These are phyloP conservation scores for Sphecodes monilicornis DNA, from an alignment of 2,888 invertebrate genomes.

Conservation along the genomic window DNA sequence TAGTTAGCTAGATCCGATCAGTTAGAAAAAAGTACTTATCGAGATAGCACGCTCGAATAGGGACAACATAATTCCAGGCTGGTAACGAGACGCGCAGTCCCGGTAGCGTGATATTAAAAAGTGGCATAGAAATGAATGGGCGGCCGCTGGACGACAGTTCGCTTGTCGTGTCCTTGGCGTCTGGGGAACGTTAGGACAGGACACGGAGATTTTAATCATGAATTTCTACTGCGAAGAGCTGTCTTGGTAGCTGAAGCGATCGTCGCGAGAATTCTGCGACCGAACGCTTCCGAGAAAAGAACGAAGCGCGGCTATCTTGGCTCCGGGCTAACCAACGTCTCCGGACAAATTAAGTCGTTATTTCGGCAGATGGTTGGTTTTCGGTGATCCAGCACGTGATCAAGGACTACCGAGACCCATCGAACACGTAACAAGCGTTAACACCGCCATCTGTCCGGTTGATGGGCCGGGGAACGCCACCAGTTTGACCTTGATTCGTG, in stretches of 20 bases:
- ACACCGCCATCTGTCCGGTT: slow-evolving; percentile 55
- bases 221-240: not conserved
- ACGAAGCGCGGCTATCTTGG: slow-evolving; percentile 68
- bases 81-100: slow-evolving; percentile 46
- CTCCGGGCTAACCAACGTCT: slow-evolving; percentile 69
- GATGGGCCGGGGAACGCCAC: slow-evolving; percentile 10
- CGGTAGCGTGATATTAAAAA: slow-evolving; percentile 55
- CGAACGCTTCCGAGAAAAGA: slow-evolving; percentile 62
- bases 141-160: slow-evolving; percentile 29
- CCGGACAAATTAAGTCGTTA: slow-evolving; percentile 81
- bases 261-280: slow-evolving; percentile 23
- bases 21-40: slow-evolving; percentile 18
- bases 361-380: slow-evolving; percentile 80
- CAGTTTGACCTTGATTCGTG: not conserved
- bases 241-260: slow-evolving; percentile 43
- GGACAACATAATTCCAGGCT: slow-evolving; percentile 36
- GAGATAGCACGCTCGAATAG: slow-evolving; percentile 15
- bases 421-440: slow-evolving; percentile 56
- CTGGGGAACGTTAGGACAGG: slow-evolving; percentile 35
- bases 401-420: slow-evolving; percentile 35
- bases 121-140: slow-evolving; percentile 42
- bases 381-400: slow-evolving; percentile 69
- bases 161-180: slow-evolving; percentile 51
- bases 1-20: not conserved
- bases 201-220: slow-evolving; percentile 44